These are phyloP conservation scores for Scaeva pyrastri DNA, from an alignment of 2,888 invertebrate genomes.

Conservation along the genomic window DNA sequence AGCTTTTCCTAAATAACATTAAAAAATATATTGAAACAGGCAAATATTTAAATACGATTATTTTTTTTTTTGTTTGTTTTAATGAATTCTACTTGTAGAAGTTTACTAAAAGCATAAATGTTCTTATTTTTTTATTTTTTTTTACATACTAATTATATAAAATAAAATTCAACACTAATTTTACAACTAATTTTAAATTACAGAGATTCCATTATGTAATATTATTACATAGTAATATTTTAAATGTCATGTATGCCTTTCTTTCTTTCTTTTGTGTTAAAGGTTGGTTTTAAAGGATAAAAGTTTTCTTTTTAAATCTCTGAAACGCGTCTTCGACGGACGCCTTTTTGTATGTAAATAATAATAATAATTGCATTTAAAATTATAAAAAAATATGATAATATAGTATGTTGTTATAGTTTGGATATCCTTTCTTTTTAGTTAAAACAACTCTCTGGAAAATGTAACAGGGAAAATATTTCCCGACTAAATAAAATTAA, in stretches of 20 bases:
- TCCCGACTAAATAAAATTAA: conserved; percentile 53
- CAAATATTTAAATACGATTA: conserved; percentile 66
- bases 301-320: conserved; percentile 8
- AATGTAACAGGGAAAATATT: conserved; percentile 50
- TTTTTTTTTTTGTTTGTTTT: conserved; percentile 34
- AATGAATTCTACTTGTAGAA: conserved; percentile 48
- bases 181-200: conserved; percentile 75
- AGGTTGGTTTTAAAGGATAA: conserved; percentile 2
- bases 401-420: conserved; percentile 48
- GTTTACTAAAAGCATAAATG: conserved; percentile 41
- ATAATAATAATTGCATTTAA: conserved; percentile 39
- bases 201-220: conserved; percentile 73
- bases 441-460: conserved; percentile 48
- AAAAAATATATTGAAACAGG: conserved; percentile 55
- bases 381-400: conserved; percentile 30
- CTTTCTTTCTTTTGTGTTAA: conserved; percentile 11
- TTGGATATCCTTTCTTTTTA: conserved; percentile 37
- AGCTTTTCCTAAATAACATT: conserved; percentile 70
- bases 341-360: conserved; percentile 11
- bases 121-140: not conserved
- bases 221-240: conserved; percentile 75
- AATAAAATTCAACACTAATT: conserved; percentile 72
- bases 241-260: conserved; percentile 63
- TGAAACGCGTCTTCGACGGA: conserved; percentile 56
- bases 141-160: conserved; percentile 65